Evolutionary conservation across 2,888 invertebrate genomes (phyloP).

Genomic region (Pilophorus perplexus): DNA sequence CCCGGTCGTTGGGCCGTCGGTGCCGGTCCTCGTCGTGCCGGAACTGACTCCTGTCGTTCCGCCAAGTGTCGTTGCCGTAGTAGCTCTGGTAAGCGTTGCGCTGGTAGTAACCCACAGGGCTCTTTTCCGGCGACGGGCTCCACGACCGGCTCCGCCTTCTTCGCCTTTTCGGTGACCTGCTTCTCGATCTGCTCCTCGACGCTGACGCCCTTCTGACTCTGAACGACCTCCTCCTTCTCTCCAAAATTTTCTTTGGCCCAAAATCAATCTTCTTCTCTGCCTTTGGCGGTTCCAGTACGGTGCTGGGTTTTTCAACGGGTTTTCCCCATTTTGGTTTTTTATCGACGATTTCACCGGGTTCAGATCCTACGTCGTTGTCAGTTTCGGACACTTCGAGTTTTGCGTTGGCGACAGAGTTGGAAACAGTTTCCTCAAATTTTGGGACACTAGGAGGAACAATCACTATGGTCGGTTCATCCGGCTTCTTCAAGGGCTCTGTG

Average conservation of each 20-base stretch:
- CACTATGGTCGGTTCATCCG: neutral
- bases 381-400: neutral
- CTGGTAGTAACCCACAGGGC: neutral
- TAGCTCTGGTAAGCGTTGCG: neutral
- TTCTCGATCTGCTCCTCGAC: neutral
- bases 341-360: neutral
- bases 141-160: neutral
- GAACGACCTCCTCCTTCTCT: neutral
- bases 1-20: neutral
- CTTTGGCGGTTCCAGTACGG: too few species aligned
- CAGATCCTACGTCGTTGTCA: neutral
- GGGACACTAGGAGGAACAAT: neutral
- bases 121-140: neutral
- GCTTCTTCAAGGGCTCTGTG: neutral
- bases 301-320: neutral
- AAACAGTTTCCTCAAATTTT: neutral
- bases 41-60: neutral
- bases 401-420: neutral
- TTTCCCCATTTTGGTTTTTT: neutral
- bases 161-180: neutral
- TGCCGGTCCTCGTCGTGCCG: neutral
- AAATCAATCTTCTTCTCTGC: too few species aligned
- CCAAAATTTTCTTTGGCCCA: neutral
- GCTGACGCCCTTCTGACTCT: neutral
- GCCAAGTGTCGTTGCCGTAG: neutral